Percentiles rank a stretch among this genome's conserved stretches.
phyloP scores from a whole-genome alignment of 2,797 vertebrate species.

The Muraenolepis orangiensis region DNA sequence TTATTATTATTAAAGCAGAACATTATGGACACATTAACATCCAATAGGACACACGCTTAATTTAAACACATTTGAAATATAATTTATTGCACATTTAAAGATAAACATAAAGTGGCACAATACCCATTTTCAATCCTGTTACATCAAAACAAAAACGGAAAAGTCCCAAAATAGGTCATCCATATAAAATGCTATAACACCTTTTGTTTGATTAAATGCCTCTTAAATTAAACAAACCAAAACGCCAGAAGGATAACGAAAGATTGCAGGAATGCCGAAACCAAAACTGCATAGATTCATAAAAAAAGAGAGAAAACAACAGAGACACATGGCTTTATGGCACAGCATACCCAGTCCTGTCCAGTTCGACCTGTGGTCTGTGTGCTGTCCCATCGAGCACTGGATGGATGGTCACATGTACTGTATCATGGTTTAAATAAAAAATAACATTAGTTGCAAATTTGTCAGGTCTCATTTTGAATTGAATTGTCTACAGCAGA shows the following conservation, averaged over 20 bases:
- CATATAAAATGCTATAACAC: slow-evolving; percentile 67
- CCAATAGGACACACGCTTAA: slow-evolving; percentile 56
- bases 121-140: slow-evolving; percentile 69
- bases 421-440: slow-evolving; percentile 1
- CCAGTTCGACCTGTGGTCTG: slow-evolving; percentile 46
- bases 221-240: slow-evolving; percentile 39
- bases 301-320: too few relatives aligned
- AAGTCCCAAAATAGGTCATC: slow-evolving; percentile 45
- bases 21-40: background rate
- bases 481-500: slow-evolving; percentile 35
- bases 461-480: slow-evolving; percentile 28
- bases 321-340: slow-evolving; percentile 43
- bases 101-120: slow-evolving; percentile 74
- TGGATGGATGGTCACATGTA: background rate
- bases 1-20: too few relatives aligned
- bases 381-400: slow-evolving; percentile 42
- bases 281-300: slow-evolving; percentile 75
- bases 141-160: slow-evolving; percentile 52
- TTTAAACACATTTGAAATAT: slow-evolving; percentile 75
- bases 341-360: slow-evolving; percentile 45
- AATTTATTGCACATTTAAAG: slow-evolving; percentile 81
- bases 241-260: slow-evolving; percentile 53
- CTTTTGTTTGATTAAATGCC: slow-evolving; percentile 40
- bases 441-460: slow-evolving; percentile 9
- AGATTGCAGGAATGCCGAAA: slow-evolving; percentile 63